Conservation (phyloP, 1,140 invertebrate genomes). For the Ceratina australensis region DNA sequence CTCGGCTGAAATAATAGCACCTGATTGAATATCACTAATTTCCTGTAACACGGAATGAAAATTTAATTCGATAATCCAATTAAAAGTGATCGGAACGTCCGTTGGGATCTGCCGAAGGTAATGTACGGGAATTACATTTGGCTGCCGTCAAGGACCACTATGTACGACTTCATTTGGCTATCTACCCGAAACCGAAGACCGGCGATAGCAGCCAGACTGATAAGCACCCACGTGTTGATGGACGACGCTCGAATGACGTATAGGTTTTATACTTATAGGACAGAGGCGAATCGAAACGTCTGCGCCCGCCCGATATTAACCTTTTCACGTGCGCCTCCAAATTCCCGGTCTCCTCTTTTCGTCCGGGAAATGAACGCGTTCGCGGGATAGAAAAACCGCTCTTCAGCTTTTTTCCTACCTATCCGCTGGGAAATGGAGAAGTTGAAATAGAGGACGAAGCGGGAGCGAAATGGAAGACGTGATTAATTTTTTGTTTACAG, state of each 20-base stretch:
- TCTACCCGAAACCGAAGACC: constrained; percentile 10
- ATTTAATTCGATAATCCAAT: too few relatives aligned
- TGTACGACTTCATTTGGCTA: constrained; percentile 23
- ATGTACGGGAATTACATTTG: constrained; percentile 22
- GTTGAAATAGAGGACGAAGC: not conserved
- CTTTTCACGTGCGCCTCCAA: constrained; percentile 19
- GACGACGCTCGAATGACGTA: constrained; percentile 28
- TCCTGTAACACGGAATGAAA: too few relatives aligned
- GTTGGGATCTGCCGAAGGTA: not conserved
- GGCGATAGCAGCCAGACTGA: constrained; percentile 24
- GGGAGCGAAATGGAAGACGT: not conserved
- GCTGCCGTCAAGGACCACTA: not conserved
- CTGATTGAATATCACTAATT: too few relatives aligned
- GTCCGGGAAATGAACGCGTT: constrained; percentile 5
- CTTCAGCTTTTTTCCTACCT: not conserved
- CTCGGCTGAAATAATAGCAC: too few relatives aligned
- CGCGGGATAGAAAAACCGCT: not conserved
- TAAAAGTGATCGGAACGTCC: not conserved
- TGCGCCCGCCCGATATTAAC: constrained; percentile 44
- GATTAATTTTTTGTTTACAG: constrained; percentile 1
- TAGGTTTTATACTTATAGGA: constrained; percentile 48
- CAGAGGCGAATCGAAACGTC: constrained; percentile 16
- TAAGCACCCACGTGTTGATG: constrained; percentile 53
- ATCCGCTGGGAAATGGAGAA: not conserved
- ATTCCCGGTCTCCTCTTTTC: constrained; percentile 2